Percentiles rank a stretch among this genome's conserved stretches.
Conservation (phyloP, 2,797 vertebrate genomes). For the Squalus acanthias region DNA sequence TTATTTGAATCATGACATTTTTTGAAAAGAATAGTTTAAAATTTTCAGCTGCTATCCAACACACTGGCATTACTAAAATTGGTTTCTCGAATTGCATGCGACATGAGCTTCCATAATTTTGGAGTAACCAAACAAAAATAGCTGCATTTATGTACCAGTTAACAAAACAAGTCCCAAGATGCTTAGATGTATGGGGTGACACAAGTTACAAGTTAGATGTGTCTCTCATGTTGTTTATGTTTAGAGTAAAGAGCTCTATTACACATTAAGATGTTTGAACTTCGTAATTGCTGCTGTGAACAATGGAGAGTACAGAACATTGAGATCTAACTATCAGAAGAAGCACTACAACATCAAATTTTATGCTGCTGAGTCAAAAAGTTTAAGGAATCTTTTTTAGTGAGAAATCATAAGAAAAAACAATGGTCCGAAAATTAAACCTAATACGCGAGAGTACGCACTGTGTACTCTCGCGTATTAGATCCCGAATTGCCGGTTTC, state of each 20-base stretch:
- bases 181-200: too few relatives aligned
- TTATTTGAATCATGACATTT: too few relatives aligned
- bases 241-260: background rate
- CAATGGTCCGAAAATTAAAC: background rate
- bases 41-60: background rate
- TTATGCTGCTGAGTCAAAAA: background rate
- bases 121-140: background rate
- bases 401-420: background rate
- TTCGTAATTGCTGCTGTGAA: background rate
- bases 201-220: background rate
- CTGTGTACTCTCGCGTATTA: too few relatives aligned
- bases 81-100: too few relatives aligned
- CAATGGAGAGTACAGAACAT: background rate
- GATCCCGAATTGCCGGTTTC: too few relatives aligned
- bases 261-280: background rate
- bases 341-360: background rate
- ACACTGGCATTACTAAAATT: background rate
- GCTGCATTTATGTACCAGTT: background rate
- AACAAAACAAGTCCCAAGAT: background rate
- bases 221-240: background rate
- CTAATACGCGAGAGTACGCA: too few relatives aligned
- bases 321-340: background rate
- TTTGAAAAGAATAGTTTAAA: background rate
- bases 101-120: background rate
- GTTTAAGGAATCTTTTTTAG: background rate